phyloP scores from a whole-genome alignment of 37 sponge, comb jelly and placozoan genomes.

The Ephydatia muelleri region DNA sequence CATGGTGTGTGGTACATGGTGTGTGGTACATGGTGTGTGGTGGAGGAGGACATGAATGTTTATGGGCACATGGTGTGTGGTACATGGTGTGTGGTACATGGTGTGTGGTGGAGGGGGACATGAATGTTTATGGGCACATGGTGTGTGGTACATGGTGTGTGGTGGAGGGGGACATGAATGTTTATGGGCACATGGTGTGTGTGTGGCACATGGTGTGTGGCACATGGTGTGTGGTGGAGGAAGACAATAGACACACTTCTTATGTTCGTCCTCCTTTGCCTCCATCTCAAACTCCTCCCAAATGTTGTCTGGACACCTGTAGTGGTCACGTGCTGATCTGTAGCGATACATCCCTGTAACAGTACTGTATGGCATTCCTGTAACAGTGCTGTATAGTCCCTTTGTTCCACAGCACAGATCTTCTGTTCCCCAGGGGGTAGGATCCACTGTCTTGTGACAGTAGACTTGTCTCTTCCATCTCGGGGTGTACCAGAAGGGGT shows the following conservation, averaged over 20 bases:
- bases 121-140: no score
- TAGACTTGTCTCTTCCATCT: not conserved
- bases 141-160: no score
- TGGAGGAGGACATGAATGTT: not conserved
- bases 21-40: not conserved
- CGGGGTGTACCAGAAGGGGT: not conserved
- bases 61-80: not conserved
- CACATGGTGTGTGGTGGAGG: not conserved
- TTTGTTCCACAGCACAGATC: constrained; percentile 12
- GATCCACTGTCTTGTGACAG: not conserved
- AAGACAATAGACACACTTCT: no score
- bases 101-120: no score
- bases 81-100: no score
- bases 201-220: not conserved
- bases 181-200: not conserved
- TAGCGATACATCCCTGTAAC: not conserved
- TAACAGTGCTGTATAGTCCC: not conserved
- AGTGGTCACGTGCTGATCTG: constrained; percentile 4
- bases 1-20: not conserved
- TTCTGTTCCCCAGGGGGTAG: not conserved
- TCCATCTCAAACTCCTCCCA: constrained; percentile 29
- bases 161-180: no score
- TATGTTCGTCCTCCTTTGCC: constrained; percentile 27
- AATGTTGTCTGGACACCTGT: constrained; percentile 37
- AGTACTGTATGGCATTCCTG: not conserved